These are phyloP conservation scores for Eulithis prunata DNA, from an alignment of 2,888 invertebrate genomes.

Conservation along the genomic window DNA sequence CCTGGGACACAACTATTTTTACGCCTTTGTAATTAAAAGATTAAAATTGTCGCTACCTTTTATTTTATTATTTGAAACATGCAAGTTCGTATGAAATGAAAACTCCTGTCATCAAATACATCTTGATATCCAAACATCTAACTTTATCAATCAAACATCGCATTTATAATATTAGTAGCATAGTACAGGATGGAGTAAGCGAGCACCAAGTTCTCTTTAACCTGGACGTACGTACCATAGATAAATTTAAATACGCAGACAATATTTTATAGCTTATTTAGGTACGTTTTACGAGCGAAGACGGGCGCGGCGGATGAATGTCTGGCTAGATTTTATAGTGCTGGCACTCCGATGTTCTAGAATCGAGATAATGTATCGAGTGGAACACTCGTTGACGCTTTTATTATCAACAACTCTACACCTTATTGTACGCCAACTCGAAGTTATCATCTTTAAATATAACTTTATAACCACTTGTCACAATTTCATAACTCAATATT, in stretches of 20 bases:
- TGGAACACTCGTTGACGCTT: constrained; percentile 45
- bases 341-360: constrained; percentile 46
- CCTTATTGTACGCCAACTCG: constrained; percentile 5
- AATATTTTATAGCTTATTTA: constrained; percentile 83
- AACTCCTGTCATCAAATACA: too few relatives aligned
- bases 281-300: constrained; percentile 79
- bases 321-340: constrained; percentile 77
- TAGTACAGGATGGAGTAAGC: background rate
- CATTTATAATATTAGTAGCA: too few relatives aligned
- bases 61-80: too few relatives aligned
- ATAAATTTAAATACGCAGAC: constrained; percentile 82
- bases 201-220: constrained; percentile 51
- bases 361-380: constrained; percentile 47
- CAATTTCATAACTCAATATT: background rate
- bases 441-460: background rate
- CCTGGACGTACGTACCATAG: constrained; percentile 56
- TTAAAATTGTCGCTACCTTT: too few relatives aligned
- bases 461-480: background rate
- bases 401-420: constrained; percentile 26
- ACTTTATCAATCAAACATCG: too few relatives aligned
- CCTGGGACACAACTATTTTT: too few relatives aligned
- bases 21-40: too few relatives aligned
- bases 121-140: too few relatives aligned
- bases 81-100: too few relatives aligned
- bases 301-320: constrained; percentile 68